These are phyloP conservation scores for Siphamia tubifer DNA, from an alignment of 2,113 vertebrate genomes.

Conservation along the genomic window DNA sequence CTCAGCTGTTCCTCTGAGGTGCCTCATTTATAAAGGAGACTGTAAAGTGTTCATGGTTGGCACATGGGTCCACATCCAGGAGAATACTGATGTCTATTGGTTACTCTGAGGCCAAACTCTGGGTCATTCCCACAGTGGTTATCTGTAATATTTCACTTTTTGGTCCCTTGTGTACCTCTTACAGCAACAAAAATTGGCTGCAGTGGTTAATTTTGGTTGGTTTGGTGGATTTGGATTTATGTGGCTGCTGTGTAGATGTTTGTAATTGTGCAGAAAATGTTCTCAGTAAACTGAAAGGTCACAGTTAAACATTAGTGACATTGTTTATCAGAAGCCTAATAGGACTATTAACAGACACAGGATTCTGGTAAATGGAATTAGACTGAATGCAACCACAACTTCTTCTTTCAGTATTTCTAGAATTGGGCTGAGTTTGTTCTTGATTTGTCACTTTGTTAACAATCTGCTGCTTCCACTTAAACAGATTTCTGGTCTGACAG, in stretches of 20 bases:
- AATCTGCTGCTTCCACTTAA: too few relatives aligned
- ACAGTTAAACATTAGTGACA: not conserved
- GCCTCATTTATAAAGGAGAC: not conserved
- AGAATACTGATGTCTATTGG: constrained; percentile 8
- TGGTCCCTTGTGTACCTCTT: not conserved
- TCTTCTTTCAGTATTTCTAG: too few relatives aligned
- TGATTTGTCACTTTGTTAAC: too few relatives aligned
- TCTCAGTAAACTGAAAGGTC: not conserved
- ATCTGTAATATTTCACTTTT: not conserved
- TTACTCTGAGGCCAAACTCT: constrained; percentile 13
- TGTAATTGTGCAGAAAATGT: not conserved
- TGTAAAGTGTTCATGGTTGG: not conserved
- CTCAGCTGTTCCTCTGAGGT: constrained; percentile 19
- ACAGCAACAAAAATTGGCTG: not conserved
- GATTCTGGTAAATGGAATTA: constrained; percentile 3
- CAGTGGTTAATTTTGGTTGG: not conserved
- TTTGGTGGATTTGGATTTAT: not conserved
- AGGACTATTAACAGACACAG: not conserved
- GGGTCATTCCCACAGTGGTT: not conserved
- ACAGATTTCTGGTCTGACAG: too few relatives aligned
- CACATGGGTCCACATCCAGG: not conserved
- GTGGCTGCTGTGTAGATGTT: not conserved
- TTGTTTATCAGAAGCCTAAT: not conserved
- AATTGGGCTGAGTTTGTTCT: too few relatives aligned
- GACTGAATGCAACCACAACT: too few relatives aligned